Percentiles rank a stretch among this genome's conserved stretches.
Conservation (phyloP, 2,888 invertebrate genomes). For the Ceraclea dissimilis region DNA sequence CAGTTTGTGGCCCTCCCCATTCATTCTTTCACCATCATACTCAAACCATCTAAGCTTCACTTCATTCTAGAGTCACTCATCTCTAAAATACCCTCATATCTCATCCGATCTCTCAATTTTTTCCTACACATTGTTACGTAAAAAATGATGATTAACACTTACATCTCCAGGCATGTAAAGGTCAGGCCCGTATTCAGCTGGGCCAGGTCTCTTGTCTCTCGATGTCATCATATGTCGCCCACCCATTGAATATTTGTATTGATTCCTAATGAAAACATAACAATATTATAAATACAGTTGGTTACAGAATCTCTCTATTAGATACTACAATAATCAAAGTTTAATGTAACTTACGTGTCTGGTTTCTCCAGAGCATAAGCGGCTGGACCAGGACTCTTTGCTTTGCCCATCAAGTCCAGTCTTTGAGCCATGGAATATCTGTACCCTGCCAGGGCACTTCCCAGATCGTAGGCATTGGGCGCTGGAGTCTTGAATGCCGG, state of each 20-base stretch:
- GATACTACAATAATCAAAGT: too few species aligned
- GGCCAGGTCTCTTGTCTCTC: conserved; percentile 33
- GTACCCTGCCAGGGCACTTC: conserved; percentile 41
- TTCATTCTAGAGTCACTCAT: too few species aligned
- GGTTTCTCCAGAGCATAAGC: conserved; percentile 32
- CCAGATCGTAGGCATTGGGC: conserved; percentile 52
- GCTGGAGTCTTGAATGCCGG: conserved; percentile 44
- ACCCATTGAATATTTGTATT: conserved; percentile 9
- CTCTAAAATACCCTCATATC: too few species aligned
- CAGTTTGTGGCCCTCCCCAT: too few species aligned
- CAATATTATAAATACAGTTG: too few species aligned
- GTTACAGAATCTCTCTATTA: too few species aligned
- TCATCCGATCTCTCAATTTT: too few species aligned
- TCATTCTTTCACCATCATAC: too few species aligned
- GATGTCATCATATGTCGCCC: conserved; percentile 27
- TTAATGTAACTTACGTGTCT: background rate
- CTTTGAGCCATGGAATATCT: conserved; percentile 38
- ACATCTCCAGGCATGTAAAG: conserved; percentile 39
- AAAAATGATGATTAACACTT: background rate
- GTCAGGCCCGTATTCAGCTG: conserved; percentile 44
- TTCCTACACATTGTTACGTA: too few species aligned
- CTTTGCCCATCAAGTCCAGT: conserved; percentile 34
- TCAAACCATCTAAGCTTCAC: too few species aligned
- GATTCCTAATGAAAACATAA: background rate
- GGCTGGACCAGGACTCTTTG: conserved; percentile 46